Evolutionary conservation across 2,797 vertebrate genomes (phyloP).

Genomic region (Mastacembelus armatus): DNA sequence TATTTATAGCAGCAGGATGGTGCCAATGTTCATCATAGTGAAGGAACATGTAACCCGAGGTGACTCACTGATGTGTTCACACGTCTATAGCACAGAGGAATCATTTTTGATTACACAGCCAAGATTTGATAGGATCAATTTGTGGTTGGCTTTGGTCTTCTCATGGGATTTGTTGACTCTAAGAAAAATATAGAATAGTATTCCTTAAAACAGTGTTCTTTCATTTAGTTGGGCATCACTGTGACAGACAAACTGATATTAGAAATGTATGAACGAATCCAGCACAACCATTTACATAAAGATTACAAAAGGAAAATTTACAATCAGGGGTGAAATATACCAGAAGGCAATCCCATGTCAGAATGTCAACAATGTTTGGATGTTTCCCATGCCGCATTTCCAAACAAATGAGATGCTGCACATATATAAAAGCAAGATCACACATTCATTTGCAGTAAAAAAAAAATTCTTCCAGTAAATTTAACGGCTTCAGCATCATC

Average conservation of each 20-base stretch:
- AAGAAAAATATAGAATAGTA: background rate
- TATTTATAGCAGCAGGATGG: background rate
- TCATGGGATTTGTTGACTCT: slow-evolving; percentile 24
- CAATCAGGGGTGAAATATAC: slow-evolving; percentile 13
- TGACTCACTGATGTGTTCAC: background rate
- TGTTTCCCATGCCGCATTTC: slow-evolving; percentile 35
- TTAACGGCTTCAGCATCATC: slow-evolving; percentile 40
- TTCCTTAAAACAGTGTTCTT: background rate
- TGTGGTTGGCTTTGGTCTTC: background rate
- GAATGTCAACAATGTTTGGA: slow-evolving; percentile 6
- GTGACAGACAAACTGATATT: slow-evolving; percentile 31
- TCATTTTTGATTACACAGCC: background rate
- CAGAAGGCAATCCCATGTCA: slow-evolving; percentile 7
- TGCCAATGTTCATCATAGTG: background rate
- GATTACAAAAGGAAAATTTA: slow-evolving; percentile 3
- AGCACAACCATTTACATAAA: slow-evolving; percentile 12
- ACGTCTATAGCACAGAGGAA: background rate
- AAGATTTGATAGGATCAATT: background rate
- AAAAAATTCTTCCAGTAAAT: slow-evolving; percentile 16
- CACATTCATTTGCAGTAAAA: slow-evolving; percentile 41
- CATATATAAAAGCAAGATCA: slow-evolving; percentile 23
- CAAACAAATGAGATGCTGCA: slow-evolving; percentile 29
- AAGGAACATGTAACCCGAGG: no score
- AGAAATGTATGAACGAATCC: slow-evolving; percentile 19
- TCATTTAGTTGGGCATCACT: slow-evolving; percentile 4